A percentile compares a stretch with the other conserved stretches of the same genome.
Conservation (phyloP, 2,797 vertebrate genomes). For the Liasis olivaceus region DNA sequence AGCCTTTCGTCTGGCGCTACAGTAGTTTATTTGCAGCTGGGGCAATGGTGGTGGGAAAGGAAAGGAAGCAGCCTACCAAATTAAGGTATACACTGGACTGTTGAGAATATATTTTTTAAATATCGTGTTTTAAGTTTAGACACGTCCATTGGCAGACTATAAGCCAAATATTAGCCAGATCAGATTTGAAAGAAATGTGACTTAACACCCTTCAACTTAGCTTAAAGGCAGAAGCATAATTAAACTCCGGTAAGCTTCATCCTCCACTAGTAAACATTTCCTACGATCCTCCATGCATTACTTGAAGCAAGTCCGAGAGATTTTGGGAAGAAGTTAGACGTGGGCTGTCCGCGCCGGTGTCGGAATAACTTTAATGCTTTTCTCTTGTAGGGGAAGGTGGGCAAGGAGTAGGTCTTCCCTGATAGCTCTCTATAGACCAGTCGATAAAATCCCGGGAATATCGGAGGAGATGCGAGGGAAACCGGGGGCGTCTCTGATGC, state of each 20-base stretch:
- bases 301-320: background rate
- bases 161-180: constrained; percentile 13
- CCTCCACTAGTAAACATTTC: constrained; percentile 12
- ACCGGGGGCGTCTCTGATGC: background rate
- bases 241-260: constrained; percentile 45
- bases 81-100: background rate
- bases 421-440: background rate
- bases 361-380: background rate
- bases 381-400: constrained; percentile 8
- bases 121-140: constrained; percentile 16
- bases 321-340: background rate
- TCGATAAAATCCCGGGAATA: background rate
- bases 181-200: constrained; percentile 40
- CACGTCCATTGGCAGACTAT: constrained; percentile 27
- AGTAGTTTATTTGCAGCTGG: constrained; percentile 24
- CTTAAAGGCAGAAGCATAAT: constrained; percentile 54
- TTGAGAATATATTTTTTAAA: constrained; percentile 1
- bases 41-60: background rate
- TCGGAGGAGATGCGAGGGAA: background rate
- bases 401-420: background rate
- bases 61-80: background rate
- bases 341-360: background rate
- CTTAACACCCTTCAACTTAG: constrained; percentile 41
- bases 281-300: constrained; percentile 2
- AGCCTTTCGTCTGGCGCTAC: constrained; percentile 9